These are phyloP conservation scores for Amphiprion clarkii DNA, from an alignment of 2,797 vertebrate genomes.

Conservation along the genomic window DNA sequence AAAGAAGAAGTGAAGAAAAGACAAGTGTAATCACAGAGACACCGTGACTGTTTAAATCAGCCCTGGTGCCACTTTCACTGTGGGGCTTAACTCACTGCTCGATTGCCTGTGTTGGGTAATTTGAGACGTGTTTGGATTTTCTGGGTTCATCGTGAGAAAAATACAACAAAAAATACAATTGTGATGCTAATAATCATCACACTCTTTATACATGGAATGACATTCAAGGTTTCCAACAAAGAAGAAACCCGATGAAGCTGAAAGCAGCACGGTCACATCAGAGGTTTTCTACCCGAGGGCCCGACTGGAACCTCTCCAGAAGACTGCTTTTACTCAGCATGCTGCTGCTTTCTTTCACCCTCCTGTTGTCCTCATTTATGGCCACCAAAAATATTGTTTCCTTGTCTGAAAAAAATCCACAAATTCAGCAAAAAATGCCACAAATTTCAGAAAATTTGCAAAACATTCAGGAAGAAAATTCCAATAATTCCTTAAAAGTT, in stretches of 20 bases:
- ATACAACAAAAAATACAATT: not conserved
- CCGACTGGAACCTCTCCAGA: slow-evolving; percentile 3
- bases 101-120: not conserved
- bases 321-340: not conserved
- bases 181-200: not conserved
- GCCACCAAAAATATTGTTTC: no score
- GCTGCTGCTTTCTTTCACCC: not conserved
- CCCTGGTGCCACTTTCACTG: slow-evolving; percentile 17
- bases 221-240: not conserved
- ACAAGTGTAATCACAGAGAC: not conserved
- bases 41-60: slow-evolving; percentile 24
- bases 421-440: no score
- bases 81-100: slow-evolving; percentile 14
- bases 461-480: no score
- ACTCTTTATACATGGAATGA: not conserved
- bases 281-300: not conserved
- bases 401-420: no score
- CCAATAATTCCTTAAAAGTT: no score
- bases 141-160: not conserved
- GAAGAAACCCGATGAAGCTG: not conserved
- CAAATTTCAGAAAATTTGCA: no score
- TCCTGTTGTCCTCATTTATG: no score
- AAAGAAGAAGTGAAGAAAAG: slow-evolving; percentile 1
- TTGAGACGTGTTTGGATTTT: slow-evolving; percentile 18
- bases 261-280: not conserved